Base-by-base conservation (phyloP, 2,888 invertebrate genomes). In the Eilema depressum region DNA sequence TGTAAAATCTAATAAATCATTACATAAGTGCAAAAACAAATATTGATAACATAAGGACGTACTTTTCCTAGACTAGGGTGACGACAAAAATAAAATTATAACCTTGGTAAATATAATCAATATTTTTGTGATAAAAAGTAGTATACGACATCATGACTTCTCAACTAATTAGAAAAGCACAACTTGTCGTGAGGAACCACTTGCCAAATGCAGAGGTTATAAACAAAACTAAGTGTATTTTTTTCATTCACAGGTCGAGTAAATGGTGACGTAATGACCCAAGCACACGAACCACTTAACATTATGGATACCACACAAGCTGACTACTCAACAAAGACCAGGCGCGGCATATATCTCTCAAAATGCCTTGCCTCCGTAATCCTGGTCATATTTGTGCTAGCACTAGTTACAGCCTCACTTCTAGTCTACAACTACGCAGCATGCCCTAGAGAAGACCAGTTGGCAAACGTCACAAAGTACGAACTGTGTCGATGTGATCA, bases 351-450 rank as follows among this genome's bases (percentile, higher is more conserved):
- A 79, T 96, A 96, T 84, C 89, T 98, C 67, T 97, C 97, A 30
- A 96, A 96, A 79, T 96, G 96, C 74, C 96, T 97, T 20, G 96
- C 96, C 8, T 91, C 96, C 64, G 92, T 97, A 25, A 89, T 97
- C 63, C 94, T 96, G 7, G 91, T 96, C 59, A 95, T 97, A 75
- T 97, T 97, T 86, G 87, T 96, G 1, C 93, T 96, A 77, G 96
- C 96, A 12, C 88, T 98, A 65, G 95, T 97, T 33, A 96, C 96
- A 61, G 97, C 97, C 3, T 97, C 97, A 11, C 96, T 98, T 47
- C 91, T 98, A 78, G 97, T 98, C 28, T 97, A 98, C 89, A 97
- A 97, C 89, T 97, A 97, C 82, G 96, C 97, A 23, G 96, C 97
- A 0, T 97, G 97, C 80, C 96, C 96, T 2, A 92, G 95, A 68